These are phyloP conservation scores for Alviniconcha marisindica DNA, from an alignment of 1,140 invertebrate genomes.

Conservation along the genomic window DNA sequence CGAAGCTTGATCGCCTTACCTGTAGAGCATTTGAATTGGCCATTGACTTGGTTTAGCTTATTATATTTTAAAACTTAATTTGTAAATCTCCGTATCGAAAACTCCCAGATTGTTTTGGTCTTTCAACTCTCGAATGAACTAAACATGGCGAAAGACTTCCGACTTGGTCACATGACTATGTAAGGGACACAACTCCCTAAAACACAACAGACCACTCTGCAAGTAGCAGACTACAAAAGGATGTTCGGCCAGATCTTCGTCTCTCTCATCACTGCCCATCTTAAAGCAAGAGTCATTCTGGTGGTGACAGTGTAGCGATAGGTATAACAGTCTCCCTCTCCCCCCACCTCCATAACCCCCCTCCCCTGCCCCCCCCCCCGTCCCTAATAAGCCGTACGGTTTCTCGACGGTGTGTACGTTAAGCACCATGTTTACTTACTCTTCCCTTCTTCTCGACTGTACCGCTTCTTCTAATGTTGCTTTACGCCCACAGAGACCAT, in stretches of 20 bases:
- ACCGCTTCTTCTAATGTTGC: too few relatives aligned
- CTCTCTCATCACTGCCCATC: background rate
- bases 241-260: background rate
- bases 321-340: background rate
- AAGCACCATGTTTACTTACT: too few relatives aligned
- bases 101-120: background rate
- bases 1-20: constrained; percentile 10
- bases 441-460: too few relatives aligned
- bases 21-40: constrained; percentile 34
- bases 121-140: constrained; percentile 1
- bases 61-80: background rate
- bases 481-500: too few relatives aligned
- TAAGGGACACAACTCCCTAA: constrained; percentile 16
- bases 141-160: constrained; percentile 43
- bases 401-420: too few relatives aligned
- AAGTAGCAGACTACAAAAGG: background rate
- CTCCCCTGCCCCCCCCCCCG: too few relatives aligned
- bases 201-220: background rate
- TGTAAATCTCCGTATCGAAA: background rate
- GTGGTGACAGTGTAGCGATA: background rate
- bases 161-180: constrained; percentile 35
- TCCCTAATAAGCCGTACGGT: too few relatives aligned
- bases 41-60: background rate
- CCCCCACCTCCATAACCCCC: background rate
- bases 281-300: background rate